Evolutionary conservation across 2,113 vertebrate species (phyloP).

Genomic region (Chiloscyllium plagiosum): DNA sequence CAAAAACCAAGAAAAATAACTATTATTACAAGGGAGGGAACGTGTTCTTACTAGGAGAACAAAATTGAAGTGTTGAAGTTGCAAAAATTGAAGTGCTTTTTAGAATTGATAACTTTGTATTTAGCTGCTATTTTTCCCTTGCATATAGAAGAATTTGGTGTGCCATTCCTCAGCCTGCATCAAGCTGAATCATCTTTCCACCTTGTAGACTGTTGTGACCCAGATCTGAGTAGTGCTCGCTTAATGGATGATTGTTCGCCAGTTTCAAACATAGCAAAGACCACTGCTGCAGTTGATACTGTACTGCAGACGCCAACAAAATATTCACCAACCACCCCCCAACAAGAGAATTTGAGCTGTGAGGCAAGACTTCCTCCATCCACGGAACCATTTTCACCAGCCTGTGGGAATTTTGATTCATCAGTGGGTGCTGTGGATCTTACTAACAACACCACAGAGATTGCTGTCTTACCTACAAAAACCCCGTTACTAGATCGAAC

Average conservation of each 20-base stretch:
- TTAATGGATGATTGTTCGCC: not conserved
- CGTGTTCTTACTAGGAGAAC: not conserved
- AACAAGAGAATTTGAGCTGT: not conserved
- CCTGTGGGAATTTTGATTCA: not conserved
- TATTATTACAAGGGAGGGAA: not conserved
- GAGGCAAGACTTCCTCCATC: not conserved
- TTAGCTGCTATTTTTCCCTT: conserved; percentile 34
- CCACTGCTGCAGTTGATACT: not conserved
- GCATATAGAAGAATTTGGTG: conserved; percentile 21
- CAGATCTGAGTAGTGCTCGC: not conserved
- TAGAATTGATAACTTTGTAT: conserved; percentile 4
- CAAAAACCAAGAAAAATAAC: too few relatives aligned
- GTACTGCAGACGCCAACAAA: not conserved
- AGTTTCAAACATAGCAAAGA: not conserved
- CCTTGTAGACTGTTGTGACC: not conserved
- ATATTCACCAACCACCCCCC: not conserved
- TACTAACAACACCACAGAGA: not conserved
- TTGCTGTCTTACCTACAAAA: not conserved
- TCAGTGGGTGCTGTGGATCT: not conserved
- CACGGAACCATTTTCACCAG: not conserved
- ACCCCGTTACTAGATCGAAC: not conserved
- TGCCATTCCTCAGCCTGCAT: not conserved
- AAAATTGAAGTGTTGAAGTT: not conserved
- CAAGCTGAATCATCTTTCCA: conserved; percentile 23
- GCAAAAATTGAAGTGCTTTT: not conserved